Percentiles rank a stretch among this genome's conserved stretches.
phyloP scores from a whole-genome alignment of 2,113 vertebrate species.

The Chitala chitala region DNA sequence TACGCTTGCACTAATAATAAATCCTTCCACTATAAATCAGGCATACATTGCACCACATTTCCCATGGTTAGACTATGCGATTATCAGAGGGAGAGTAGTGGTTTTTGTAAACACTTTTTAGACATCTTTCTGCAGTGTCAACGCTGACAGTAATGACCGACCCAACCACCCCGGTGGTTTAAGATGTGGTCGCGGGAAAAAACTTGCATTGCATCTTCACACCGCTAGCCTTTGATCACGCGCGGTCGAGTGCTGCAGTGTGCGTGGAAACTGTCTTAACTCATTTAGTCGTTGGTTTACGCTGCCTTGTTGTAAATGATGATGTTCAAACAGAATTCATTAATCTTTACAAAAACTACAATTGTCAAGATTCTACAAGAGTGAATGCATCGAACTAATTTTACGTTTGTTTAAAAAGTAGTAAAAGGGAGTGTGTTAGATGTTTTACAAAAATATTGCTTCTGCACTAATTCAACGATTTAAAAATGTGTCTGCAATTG shows the following conservation, averaged over 20 bases:
- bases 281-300: not conserved
- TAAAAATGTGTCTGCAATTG: not conserved
- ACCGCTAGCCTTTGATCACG: slow-evolving; percentile 2
- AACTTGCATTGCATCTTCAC: not conserved
- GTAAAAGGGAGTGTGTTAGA: not conserved
- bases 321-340: not conserved
- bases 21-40: not conserved
- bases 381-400: not conserved
- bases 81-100: too few species aligned
- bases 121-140: not conserved
- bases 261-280: not conserved
- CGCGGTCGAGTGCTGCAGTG: slow-evolving; percentile 2
- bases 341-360: not conserved
- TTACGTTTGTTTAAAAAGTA: not conserved
- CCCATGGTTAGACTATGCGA: not conserved
- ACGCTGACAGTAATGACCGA: not conserved
- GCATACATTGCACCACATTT: not conserved
- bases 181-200: slow-evolving; percentile 17
- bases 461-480: not conserved
- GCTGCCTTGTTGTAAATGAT: not conserved
- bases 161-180: not conserved
- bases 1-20: not conserved
- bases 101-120: not conserved
- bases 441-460: not conserved
- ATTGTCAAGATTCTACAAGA: not conserved